These are phyloP conservation scores for Drosophila parthenogenetica DNA, from an alignment of 2,888 invertebrate genomes.

Conservation along the genomic window DNA sequence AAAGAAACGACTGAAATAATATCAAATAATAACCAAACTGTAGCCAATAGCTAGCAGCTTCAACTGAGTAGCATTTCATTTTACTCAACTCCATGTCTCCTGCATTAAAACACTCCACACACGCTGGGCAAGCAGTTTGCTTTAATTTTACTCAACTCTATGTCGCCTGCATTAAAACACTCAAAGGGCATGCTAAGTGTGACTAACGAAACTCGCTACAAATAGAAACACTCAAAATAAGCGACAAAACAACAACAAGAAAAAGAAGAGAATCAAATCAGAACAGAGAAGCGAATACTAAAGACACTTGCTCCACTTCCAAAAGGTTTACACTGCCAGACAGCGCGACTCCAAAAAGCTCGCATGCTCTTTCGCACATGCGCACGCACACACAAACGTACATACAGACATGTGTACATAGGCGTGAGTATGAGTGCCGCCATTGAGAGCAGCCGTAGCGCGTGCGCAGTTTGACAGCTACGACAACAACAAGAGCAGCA, in stretches of 20 bases:
- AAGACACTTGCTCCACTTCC: constrained; percentile 74
- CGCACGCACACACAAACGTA: constrained; percentile 7
- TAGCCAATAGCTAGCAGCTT: too few relatives aligned
- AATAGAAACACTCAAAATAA: constrained; percentile 1
- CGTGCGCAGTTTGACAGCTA: constrained; percentile 56
- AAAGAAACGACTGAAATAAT: too few relatives aligned
- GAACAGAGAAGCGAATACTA: neutral
- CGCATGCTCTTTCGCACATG: constrained; percentile 17
- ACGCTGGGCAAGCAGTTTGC: too few relatives aligned
- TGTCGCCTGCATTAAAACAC: too few relatives aligned
- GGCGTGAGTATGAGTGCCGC: constrained; percentile 13
- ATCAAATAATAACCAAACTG: too few relatives aligned
- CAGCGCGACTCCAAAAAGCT: constrained; percentile 65
- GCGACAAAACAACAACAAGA: neutral
- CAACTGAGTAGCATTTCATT: too few relatives aligned
- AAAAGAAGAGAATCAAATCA: constrained; percentile 13
- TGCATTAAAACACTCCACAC: too few relatives aligned
- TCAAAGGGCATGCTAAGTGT: too few relatives aligned
- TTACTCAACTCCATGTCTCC: too few relatives aligned
- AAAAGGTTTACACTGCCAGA: constrained; percentile 63
- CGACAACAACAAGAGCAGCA: constrained; percentile 16
- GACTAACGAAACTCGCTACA: neutral
- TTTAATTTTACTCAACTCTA: too few relatives aligned
- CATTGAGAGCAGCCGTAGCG: constrained; percentile 52
- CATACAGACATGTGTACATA: neutral